Evolutionary conservation across 2,797 vertebrate species (phyloP), one percentile per base, ranked within the genome.

Genomic region (Natrix natrix): DNA sequence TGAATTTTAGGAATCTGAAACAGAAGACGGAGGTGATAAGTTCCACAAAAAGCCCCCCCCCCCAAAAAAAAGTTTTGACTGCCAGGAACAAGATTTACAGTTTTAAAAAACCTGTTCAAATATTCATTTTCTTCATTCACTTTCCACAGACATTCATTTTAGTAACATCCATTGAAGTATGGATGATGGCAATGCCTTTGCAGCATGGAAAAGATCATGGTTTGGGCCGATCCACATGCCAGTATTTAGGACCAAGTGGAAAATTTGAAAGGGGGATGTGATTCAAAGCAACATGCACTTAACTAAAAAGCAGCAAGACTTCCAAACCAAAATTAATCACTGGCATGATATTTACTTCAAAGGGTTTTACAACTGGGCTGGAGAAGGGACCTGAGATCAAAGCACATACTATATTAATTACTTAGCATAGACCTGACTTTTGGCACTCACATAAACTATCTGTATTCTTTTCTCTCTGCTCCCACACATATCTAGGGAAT

Each of bases 341-440:
- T 48, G 52, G 4, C 88, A 90, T 5, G 24, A 54, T 17, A 61
- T 89, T 11, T 17, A 48, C 60, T 28, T 20, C 48, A 90, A 90
- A 52, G 48, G 88, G 60, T 48, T 28, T 43, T 66, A 54, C 88
- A 90, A 20, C 14, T 20, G 16, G 60, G 60, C 88, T 54, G 16
- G 43, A 37, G 28, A 90, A 63, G 24, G 37, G 3, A 83, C 74
- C 20, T 22, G 87, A 6, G 86, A 55, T 87, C 86, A 83, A 83
- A 83, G 74, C 37, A 83, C 74, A 83, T 83, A 48, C 37, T 83
- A 43, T 83, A 83, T 83, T 83, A 83, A 83, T 83, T 83, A 24
- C 37, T 83, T 48, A 48, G 74, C 74, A 83, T 92, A 87, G 74
- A 93, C 87, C 93, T 94, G 86, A 48, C 26, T 87, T 78, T 43